Percentiles rank a stretch among this genome's conserved stretches.
Conservation (phyloP, 1,140 invertebrate species). For the Varroa destructor region DNA sequence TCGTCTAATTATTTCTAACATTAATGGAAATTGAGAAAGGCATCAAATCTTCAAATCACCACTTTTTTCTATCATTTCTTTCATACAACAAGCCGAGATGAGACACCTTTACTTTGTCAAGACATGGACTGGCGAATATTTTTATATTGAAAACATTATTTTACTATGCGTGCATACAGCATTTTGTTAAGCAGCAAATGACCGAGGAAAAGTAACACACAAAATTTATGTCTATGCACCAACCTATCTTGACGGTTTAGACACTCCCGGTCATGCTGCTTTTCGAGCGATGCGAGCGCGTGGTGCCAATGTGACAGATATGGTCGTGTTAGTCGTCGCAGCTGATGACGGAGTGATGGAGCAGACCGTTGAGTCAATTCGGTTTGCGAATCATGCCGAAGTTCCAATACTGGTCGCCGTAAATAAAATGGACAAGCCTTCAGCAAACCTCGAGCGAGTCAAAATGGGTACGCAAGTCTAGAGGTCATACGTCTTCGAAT, state of each 20-base stretch:
- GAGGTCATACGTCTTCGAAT: neutral
- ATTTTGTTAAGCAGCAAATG: too few species aligned
- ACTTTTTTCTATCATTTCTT: too few species aligned
- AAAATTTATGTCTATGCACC: conserved; percentile 51
- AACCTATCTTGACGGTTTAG: conserved; percentile 71
- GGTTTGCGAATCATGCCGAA: conserved; percentile 49
- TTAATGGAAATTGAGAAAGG: conserved; percentile 21
- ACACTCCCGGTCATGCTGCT: conserved; percentile 99
- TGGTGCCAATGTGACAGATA: conserved; percentile 81
- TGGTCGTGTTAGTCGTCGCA: conserved; percentile 89
- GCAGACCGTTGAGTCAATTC: conserved; percentile 62
- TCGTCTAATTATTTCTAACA: too few species aligned
- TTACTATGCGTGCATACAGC: too few species aligned
- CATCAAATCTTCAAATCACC: too few species aligned
- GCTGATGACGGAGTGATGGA: conserved; percentile 98
- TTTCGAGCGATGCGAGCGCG: conserved; percentile 78
- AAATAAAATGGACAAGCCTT: conserved; percentile 92
- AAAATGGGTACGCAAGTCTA: conserved; percentile 3
- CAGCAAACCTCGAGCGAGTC: conserved; percentile 51
- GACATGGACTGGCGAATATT: too few species aligned
- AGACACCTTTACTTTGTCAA: too few species aligned
- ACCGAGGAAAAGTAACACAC: too few species aligned
- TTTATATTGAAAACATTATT: too few species aligned
- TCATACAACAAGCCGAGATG: too few species aligned
- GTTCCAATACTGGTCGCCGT: conserved; percentile 96